Conservation (phyloP, 2,113 vertebrate species). For the Cavia aperea region DNA sequence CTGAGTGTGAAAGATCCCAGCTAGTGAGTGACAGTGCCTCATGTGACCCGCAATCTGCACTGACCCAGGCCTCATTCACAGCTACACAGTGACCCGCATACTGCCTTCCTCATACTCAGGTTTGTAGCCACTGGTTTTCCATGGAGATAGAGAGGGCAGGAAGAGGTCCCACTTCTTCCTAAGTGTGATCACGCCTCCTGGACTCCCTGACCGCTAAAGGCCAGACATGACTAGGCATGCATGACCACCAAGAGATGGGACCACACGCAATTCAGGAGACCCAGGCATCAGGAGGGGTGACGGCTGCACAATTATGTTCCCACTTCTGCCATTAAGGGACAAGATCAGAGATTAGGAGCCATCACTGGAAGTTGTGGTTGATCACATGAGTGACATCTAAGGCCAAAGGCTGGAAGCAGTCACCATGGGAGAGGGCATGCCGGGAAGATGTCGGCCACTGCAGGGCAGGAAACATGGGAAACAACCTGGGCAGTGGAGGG, state of each 20-base stretch:
- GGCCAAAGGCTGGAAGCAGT: neutral
- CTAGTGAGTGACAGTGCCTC: too few relatives aligned
- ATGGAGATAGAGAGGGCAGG: too few relatives aligned
- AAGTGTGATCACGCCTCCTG: too few relatives aligned
- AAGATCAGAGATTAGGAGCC: neutral
- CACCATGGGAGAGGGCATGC: neutral
- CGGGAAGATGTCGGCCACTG: neutral
- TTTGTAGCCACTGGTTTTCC: neutral
- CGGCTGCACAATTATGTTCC: accelerated
- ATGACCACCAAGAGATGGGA: neutral
- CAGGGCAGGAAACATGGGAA: neutral
- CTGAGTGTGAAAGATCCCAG: neutral
- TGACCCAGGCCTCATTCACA: neutral
- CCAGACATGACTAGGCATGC: too few relatives aligned
- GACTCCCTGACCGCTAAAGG: neutral
- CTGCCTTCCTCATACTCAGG: neutral
- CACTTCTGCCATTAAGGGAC: neutral
- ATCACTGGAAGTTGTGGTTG: accelerated
- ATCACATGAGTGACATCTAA: neutral
- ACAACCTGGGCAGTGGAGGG: accelerated
- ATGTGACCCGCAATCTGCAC: neutral
- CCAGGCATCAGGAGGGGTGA: neutral
- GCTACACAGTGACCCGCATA: neutral
- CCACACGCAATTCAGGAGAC: neutral
- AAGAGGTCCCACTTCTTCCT: neutral